phyloP scores from a whole-genome alignment of 2,113 vertebrate species.

The Meleagris gallopavo region DNA sequence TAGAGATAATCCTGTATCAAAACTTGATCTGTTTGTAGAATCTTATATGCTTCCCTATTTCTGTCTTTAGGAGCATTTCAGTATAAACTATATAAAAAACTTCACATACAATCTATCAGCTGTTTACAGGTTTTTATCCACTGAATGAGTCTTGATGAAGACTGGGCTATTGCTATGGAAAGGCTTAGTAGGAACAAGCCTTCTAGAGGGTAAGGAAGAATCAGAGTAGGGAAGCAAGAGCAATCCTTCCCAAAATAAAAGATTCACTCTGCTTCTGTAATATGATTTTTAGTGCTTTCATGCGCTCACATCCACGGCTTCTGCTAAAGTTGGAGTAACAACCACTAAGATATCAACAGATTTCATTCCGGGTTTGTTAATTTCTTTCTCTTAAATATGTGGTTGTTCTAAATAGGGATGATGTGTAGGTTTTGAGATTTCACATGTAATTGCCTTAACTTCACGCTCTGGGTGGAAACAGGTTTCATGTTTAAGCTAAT shows the following conservation, averaged over 20 bases:
- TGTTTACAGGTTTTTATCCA: background rate
- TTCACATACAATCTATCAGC: fast-evolving
- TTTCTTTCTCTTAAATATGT: background rate
- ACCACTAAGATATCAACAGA: background rate
- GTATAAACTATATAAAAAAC: background rate
- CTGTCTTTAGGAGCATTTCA: background rate
- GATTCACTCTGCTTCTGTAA: background rate
- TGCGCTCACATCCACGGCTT: background rate
- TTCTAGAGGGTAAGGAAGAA: background rate
- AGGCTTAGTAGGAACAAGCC: background rate
- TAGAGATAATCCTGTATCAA: background rate
- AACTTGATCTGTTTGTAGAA: background rate
- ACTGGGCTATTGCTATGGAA: background rate
- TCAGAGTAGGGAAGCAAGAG: background rate
- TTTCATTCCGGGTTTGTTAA: background rate
- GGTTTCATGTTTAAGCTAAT: background rate
- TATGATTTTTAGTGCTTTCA: background rate
- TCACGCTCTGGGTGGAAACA: background rate
- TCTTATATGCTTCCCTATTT: background rate
- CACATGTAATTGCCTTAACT: fast-evolving
- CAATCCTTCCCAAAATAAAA: background rate
- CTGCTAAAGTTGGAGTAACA: background rate
- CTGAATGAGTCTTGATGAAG: background rate
- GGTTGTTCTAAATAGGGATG: background rate
- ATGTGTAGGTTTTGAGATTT: background rate